A percentile compares a stretch with the other conserved stretches of the same genome.
phyloP scores from a whole-genome alignment of 2,888 invertebrate species.

The Parascotia fuliginaria region DNA sequence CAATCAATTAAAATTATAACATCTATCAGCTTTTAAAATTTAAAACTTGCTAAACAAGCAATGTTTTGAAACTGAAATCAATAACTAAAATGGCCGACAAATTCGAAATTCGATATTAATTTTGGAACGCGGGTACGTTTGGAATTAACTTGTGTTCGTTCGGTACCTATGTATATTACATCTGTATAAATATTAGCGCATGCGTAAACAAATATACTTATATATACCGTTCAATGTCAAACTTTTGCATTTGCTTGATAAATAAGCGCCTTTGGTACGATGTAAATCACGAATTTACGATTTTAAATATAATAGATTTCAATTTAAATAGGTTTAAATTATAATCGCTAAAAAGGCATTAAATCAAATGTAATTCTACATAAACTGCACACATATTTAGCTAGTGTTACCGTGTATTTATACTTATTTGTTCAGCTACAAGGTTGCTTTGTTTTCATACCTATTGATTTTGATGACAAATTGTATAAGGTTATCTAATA shows the following conservation, averaged over 20 bases:
- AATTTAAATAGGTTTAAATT: background rate
- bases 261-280: too few relatives aligned
- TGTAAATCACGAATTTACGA: too few relatives aligned
- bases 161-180: constrained; percentile 41
- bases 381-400: background rate
- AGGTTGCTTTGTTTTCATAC: background rate
- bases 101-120: constrained; percentile 28
- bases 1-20: too few relatives aligned
- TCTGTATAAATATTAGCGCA: constrained; percentile 72
- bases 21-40: too few relatives aligned
- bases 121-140: constrained; percentile 31
- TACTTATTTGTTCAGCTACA: background rate
- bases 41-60: too few relatives aligned
- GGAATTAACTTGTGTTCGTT: constrained; percentile 34
- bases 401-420: too few relatives aligned
- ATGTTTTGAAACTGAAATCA: background rate
- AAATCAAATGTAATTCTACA: too few relatives aligned
- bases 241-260: constrained; percentile 63
- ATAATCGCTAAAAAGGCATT: too few relatives aligned
- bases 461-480: background rate
- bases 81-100: constrained; percentile 13
- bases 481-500: too few relatives aligned
- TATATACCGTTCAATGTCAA: constrained; percentile 66
- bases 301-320: too few relatives aligned
- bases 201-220: constrained; percentile 55